Percentiles rank a stretch among this genome's conserved stretches.
Evolutionary conservation across 1,140 invertebrate species (phyloP).

Genomic region (Orchestia grillus): DNA sequence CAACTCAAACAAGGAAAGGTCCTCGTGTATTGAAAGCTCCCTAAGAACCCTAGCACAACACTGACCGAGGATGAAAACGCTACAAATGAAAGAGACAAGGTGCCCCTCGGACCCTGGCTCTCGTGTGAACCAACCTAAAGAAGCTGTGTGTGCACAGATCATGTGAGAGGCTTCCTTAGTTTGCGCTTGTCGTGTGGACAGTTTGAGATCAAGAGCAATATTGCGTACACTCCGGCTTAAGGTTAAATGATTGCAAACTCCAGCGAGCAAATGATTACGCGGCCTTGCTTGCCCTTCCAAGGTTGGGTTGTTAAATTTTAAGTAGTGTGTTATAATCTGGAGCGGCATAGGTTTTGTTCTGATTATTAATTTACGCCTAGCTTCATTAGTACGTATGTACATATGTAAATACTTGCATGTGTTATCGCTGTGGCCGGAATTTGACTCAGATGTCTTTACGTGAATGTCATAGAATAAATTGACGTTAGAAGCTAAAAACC

Average conservation of each 20-base stretch:
- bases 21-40: conserved; percentile 27
- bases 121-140: neutral
- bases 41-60: conserved; percentile 36
- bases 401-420: too few species aligned
- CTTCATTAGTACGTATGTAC: too few species aligned
- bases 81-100: neutral
- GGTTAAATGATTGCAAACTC: neutral
- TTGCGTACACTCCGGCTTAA: neutral
- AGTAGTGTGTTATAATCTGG: too few species aligned
- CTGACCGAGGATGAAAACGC: conserved; percentile 24
- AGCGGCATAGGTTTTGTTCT: too few species aligned
- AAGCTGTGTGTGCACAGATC: neutral
- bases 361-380: too few species aligned
- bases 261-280: neutral
- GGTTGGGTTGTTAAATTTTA: too few species aligned
- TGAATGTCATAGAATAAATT: too few species aligned
- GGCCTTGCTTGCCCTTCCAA: too few species aligned
- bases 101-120: neutral
- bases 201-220: neutral
- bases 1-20: conserved; percentile 25
- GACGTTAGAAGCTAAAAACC: too few species aligned
- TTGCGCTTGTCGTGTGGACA: neutral
- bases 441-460: too few species aligned
- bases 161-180: neutral
- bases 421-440: too few species aligned